A percentile compares a stretch with the other conserved stretches of the same genome.
Evolutionary conservation across 92 coral and sea anemone genomes (phyloP).

Genomic region (Bergia puertoricense): DNA sequence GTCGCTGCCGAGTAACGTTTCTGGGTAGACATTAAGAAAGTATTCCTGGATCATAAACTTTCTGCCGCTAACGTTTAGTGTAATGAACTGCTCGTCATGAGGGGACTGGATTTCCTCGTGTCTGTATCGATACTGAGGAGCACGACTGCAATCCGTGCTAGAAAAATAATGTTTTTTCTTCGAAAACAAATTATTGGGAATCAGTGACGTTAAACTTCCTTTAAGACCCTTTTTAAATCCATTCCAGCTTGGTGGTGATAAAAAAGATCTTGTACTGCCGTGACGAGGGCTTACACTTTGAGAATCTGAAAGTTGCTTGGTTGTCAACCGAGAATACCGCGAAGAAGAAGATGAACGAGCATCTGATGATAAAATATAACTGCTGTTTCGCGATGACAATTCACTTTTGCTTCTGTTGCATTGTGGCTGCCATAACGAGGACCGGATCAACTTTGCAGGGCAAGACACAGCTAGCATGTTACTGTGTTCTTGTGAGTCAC

Average conservation of each 20-base stretch:
- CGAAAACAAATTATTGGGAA: slow-evolving; percentile 54
- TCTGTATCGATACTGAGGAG: slow-evolving; percentile 31
- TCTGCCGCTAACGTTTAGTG: slow-evolving; percentile 73
- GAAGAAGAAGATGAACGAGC: not conserved
- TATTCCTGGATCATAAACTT: slow-evolving; percentile 70
- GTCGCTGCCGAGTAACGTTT: slow-evolving; percentile 69
- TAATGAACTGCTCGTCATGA: slow-evolving; percentile 57
- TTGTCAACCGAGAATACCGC: not conserved
- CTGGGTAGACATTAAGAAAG: slow-evolving; percentile 73
- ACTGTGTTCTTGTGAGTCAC: not conserved
- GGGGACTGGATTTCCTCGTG: slow-evolving; percentile 62
- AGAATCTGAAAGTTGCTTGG: slow-evolving; percentile 1
- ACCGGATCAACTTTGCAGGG: not conserved
- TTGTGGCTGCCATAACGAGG: slow-evolving; percentile 11
- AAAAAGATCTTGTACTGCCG: slow-evolving; percentile 18
- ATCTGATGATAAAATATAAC: not conserved
- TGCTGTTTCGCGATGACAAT: not conserved
- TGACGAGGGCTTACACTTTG: not conserved
- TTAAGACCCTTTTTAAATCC: slow-evolving; percentile 13
- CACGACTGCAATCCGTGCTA: not conserved
- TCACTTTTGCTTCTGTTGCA: not conserved
- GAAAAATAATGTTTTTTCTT: slow-evolving; percentile 34
- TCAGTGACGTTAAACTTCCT: slow-evolving; percentile 64
- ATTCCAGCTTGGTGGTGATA: slow-evolving; percentile 11
- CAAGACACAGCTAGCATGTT: not conserved